These are phyloP conservation scores for Trypoxylon attenuatum DNA, from an alignment of 2,888 invertebrate species.

Conservation along the genomic window DNA sequence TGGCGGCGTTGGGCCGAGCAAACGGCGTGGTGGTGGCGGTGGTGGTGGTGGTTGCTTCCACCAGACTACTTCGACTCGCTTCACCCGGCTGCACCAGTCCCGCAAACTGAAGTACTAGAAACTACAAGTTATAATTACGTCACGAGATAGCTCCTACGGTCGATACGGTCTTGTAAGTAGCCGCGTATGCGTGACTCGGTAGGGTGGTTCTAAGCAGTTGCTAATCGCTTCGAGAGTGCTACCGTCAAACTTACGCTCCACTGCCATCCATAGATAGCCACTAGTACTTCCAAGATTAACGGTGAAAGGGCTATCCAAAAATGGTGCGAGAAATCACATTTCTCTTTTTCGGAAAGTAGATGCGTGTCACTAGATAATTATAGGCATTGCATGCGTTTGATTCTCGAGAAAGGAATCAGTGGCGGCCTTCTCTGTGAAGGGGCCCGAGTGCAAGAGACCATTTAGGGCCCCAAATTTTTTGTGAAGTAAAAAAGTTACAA, in stretches of 20 bases:
- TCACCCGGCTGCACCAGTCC: conserved; percentile 7
- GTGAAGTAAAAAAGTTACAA: too few species aligned
- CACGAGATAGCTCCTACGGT: conserved; percentile 57
- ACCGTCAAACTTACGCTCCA: conserved; percentile 30
- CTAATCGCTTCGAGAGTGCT: conserved; percentile 18
- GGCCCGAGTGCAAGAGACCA: too few species aligned
- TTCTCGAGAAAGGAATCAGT: too few species aligned
- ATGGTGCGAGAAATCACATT: too few species aligned
- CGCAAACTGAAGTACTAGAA: conserved; percentile 47
- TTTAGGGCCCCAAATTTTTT: too few species aligned
- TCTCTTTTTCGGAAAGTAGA: too few species aligned
- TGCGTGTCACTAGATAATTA: too few species aligned
- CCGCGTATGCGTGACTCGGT: conserved; percentile 16
- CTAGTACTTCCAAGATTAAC: conserved; percentile 17
- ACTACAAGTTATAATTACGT: conserved; percentile 65
- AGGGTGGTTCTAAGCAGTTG: conserved; percentile 16
- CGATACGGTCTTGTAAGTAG: conserved; percentile 36
- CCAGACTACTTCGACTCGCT: neutral
- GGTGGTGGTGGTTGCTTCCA: too few species aligned
- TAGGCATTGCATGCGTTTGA: too few species aligned
- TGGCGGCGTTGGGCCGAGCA: neutral
- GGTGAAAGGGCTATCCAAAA: too few species aligned
- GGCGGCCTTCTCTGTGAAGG: too few species aligned
- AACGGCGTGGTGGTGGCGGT: too few species aligned
- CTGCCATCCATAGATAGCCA: conserved; percentile 32